Percentiles rank a stretch among this genome's conserved stretches.
Evolutionary conservation across 2,888 invertebrate species (phyloP).

Genomic region (Ennomos erosarius): DNA sequence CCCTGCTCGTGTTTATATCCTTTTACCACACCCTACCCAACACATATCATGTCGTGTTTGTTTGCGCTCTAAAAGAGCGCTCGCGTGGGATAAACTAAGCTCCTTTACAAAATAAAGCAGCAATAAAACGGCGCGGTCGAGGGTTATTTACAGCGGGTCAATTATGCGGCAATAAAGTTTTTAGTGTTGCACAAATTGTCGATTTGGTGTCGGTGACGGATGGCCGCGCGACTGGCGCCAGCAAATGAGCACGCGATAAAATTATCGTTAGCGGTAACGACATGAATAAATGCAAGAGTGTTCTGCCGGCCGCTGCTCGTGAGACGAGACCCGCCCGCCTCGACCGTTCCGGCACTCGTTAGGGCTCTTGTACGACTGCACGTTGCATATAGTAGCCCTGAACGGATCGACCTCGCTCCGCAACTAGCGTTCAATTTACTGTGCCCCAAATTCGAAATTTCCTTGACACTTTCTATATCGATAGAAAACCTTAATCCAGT

Average conservation of each 20-base stretch:
- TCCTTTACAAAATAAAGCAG: slow-evolving; percentile 57
- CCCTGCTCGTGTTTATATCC: slow-evolving; percentile 9
- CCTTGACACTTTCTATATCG: background rate
- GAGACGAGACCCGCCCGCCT: slow-evolving; percentile 58
- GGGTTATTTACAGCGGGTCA: slow-evolving; percentile 76
- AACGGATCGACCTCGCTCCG: slow-evolving; percentile 24
- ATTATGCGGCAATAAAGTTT: slow-evolving; percentile 83
- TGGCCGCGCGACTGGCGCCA: slow-evolving; percentile 81
- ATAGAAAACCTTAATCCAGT: no score
- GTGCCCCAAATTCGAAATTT: background rate
- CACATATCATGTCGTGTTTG: slow-evolving; percentile 23
- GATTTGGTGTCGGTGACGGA: slow-evolving; percentile 82
- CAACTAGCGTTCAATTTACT: background rate
- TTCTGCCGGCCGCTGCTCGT: slow-evolving; percentile 63
- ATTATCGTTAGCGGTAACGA: slow-evolving; percentile 86
- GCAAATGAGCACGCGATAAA: slow-evolving; percentile 86
- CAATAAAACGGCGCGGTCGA: slow-evolving; percentile 61
- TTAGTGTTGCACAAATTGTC: slow-evolving; percentile 83
- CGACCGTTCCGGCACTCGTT: slow-evolving; percentile 63
- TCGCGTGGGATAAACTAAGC: slow-evolving; percentile 31
- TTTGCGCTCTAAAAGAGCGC: slow-evolving; percentile 21
- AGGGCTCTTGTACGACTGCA: slow-evolving; percentile 73
- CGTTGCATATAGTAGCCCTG: slow-evolving; percentile 31
- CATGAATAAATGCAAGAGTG: slow-evolving; percentile 86
- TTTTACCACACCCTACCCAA: background rate